Percentiles rank a stretch among this genome's conserved stretches.
Evolutionary conservation across 2,113 vertebrate species (phyloP).

Genomic region (Takifugu bimaculatus): DNA sequence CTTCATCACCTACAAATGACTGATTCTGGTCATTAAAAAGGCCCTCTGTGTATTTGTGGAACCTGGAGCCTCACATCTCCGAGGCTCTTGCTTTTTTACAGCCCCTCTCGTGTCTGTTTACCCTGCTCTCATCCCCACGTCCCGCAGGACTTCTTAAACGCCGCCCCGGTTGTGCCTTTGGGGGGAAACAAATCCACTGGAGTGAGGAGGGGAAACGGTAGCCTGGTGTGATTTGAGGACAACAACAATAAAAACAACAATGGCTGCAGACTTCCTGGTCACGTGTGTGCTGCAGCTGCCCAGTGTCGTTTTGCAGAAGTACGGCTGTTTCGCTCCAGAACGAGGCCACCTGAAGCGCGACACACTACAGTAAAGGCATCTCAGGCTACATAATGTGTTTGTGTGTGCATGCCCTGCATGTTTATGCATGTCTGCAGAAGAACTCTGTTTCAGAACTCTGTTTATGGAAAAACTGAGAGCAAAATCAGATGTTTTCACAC

Average conservation of each 20-base stretch:
- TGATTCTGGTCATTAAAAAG: not conserved
- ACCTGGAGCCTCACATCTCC: constrained; percentile 17
- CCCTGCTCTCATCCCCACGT: constrained; percentile 40
- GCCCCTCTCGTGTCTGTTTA: constrained; percentile 37
- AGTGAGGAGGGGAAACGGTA: constrained; percentile 32
- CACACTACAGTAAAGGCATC: constrained; percentile 3
- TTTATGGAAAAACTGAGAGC: not conserved
- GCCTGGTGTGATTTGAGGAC: constrained; percentile 25
- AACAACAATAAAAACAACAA: constrained; percentile 34
- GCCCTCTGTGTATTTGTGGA: constrained; percentile 9
- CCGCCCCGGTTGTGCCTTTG: constrained; percentile 16
- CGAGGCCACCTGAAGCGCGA: constrained; percentile 5
- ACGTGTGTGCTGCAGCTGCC: constrained; percentile 12
- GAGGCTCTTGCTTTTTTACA: constrained; percentile 35
- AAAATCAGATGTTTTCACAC: not conserved
- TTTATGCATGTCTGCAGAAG: constrained; percentile 5
- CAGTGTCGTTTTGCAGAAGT: constrained; percentile 23
- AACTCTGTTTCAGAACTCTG: not conserved
- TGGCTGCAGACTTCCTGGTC: constrained; percentile 41
- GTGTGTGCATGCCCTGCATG: not conserved
- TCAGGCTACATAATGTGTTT: constrained; percentile 8
- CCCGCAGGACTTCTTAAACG: constrained; percentile 34
- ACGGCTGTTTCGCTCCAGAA: constrained; percentile 46
- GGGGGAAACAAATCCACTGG: constrained; percentile 12
- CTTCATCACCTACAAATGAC: not conserved